phyloP scores from a whole-genome alignment of 2,797 vertebrate species.

The Gorsachius magnificus region DNA sequence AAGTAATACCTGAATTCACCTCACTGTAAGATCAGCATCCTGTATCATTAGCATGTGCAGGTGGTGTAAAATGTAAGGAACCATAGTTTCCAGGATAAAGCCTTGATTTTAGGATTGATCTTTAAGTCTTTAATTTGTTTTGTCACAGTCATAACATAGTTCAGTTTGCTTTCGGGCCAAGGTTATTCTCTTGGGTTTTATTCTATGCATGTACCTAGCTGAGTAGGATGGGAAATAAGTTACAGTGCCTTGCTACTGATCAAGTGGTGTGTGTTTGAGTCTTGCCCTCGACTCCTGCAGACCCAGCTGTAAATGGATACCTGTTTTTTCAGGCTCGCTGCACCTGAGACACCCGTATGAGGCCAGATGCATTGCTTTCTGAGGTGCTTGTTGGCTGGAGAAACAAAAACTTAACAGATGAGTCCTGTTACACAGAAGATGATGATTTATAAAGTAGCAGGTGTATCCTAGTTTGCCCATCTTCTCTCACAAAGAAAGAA shows the following conservation, averaged over 20 bases:
- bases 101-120: background rate
- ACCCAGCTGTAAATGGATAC: background rate
- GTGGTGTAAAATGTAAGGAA: background rate
- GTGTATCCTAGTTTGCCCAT: background rate
- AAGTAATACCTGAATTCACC: background rate
- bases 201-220: background rate
- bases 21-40: background rate
- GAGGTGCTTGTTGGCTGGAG: background rate
- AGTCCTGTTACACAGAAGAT: background rate
- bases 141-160: background rate
- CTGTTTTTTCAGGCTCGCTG: background rate
- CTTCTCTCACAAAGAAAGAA: background rate
- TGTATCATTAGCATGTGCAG: background rate
- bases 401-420: background rate
- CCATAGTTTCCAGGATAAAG: background rate
- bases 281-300: background rate
- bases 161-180: background rate
- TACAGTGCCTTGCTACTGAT: background rate
- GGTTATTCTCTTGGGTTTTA: background rate
- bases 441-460: background rate
- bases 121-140: background rate
- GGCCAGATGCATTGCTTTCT: background rate
- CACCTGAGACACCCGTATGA: background rate
- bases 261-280: background rate
- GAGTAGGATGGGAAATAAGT: background rate